These are phyloP conservation scores for Gryon sp. DNA, from an alignment of 1,140 invertebrate genomes.

Conservation along the genomic window DNA sequence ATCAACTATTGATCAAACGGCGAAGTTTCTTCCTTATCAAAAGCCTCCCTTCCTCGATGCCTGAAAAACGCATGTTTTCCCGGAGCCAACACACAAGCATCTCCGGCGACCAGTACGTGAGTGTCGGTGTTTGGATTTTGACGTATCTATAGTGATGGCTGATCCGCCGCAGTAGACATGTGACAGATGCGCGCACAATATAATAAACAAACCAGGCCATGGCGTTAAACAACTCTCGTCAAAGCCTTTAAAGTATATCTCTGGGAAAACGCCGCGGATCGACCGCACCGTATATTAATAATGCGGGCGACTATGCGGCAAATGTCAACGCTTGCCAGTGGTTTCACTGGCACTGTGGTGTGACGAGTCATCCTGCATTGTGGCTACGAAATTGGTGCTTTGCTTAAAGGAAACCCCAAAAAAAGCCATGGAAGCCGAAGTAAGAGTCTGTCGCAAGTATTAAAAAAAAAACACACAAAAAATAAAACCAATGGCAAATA, in stretches of 20 bases:
- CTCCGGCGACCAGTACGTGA: neutral
- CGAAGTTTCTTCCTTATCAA: too few species aligned
- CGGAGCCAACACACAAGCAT: neutral
- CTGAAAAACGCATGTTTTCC: too few species aligned
- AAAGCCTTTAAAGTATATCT: too few species aligned
- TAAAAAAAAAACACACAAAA: constrained; percentile 17
- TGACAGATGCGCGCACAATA: constrained; percentile 50
- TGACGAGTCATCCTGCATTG: too few species aligned
- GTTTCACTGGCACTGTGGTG: neutral
- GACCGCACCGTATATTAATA: constrained; percentile 21
- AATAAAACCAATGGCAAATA: too few species aligned
- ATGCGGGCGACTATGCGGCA: constrained; percentile 25
- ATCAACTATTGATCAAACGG: too few species aligned
- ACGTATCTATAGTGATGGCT: constrained; percentile 50
- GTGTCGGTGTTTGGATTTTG: constrained; percentile 26
- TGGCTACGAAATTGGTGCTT: too few species aligned
- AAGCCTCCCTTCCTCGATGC: too few species aligned
- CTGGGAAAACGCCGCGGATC: neutral
- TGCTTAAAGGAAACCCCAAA: too few species aligned
- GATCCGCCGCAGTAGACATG: constrained; percentile 43
- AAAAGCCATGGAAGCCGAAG: constrained; percentile 67
- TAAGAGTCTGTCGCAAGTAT: constrained; percentile 56
- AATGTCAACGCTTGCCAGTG: constrained; percentile 10
- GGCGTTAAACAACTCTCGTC: too few species aligned
- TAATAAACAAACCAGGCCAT: too few species aligned